phyloP scores from a whole-genome alignment of 2,888 invertebrate genomes.

The Deilephila elpenor region DNA sequence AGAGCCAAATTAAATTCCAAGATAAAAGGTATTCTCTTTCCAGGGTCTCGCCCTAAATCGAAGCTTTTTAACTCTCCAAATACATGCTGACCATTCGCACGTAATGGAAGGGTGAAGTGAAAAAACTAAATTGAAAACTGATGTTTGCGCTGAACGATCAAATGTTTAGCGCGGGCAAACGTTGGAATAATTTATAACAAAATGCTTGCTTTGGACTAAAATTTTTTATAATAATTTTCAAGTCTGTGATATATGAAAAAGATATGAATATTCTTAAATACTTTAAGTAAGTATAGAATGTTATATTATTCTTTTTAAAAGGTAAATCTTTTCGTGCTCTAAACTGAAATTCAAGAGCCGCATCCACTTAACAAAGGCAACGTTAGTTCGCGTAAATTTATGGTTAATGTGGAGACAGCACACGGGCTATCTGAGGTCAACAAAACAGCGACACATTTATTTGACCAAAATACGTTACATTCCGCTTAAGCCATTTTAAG shows the following conservation, averaged over 20 bases:
- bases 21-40: constrained; percentile 9
- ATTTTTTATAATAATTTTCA: neutral
- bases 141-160: neutral
- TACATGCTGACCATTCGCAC: constrained; percentile 6
- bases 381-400: constrained; percentile 2
- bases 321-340: neutral
- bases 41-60: neutral
- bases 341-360: neutral
- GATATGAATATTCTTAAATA: too few species aligned
- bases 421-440: neutral
- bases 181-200: neutral
- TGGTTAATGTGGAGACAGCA: constrained; percentile 26
- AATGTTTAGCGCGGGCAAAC: neutral
- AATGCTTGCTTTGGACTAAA: neutral
- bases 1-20: constrained; percentile 19
- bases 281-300: too few species aligned
- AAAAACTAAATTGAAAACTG: neutral
- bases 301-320: too few species aligned
- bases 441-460: neutral
- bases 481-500: neutral
- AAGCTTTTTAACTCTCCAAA: constrained; percentile 16
- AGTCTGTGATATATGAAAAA: neutral
- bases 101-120: constrained; percentile 2
- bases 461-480: neutral
- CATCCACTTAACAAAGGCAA: neutral